Evolutionary conservation across 2,888 invertebrate species (phyloP), one percentile per base, ranked within the genome.

Genomic region (Orgyia antiqua): DNA sequence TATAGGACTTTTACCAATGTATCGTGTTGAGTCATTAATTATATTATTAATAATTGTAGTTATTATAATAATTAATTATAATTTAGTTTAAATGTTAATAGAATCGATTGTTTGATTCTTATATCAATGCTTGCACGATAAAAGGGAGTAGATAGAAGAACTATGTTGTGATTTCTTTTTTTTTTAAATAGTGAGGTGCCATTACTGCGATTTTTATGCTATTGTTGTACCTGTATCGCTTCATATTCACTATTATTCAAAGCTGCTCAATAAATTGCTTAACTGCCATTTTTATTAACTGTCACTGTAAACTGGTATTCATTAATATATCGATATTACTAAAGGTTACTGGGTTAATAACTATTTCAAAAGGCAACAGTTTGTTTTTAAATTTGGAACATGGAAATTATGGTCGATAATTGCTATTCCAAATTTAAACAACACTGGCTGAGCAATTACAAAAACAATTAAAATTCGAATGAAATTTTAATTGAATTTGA

Each of bases 181-280:
- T 64, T 42, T 42, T 30, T 62, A 60, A 66, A 62, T 75, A 75
- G 75, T 63, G 67, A 76, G 82, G 83, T 82, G 83, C 84, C 83
- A 83, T 84, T 73, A 68, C 67, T 65, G 69, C 71, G 68, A 64
- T 52, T 58, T 62, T 60, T 70, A 68, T 57, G 65, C 63, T 60
- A 55, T 51, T 51, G 35, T 62, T 60, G 65, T 70, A 65, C 68
- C 52, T 66, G 69, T 68, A 65, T 68, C 53, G 66, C 71, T 70
- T 67, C 61, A 52, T 61, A 60, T 61, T 69, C 60, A 55, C 52
- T 63, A 47, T 63, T 56, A 56, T 51, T 64, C 60, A 42, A 39
- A 49, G 45, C 54, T 49, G 45, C 45, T 61, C 61, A 59, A 50
- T 63, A 52, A 58, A 51, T 66, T 61, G 56, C 65, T 68, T 64